phyloP scores from a whole-genome alignment of 2,113 vertebrate species.

The Ia io region DNA sequence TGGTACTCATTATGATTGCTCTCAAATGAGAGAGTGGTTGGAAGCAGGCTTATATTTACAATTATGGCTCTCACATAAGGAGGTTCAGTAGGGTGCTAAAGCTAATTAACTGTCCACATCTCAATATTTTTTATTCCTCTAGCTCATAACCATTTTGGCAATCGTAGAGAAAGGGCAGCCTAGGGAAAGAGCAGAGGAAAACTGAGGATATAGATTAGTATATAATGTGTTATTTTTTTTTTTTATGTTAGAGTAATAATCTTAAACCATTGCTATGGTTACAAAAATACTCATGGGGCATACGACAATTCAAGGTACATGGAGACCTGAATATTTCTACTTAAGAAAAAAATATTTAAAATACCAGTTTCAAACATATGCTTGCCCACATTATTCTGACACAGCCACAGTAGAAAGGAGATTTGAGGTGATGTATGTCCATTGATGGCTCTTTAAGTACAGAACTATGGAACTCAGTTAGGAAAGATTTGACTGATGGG shows the following conservation, averaged over 20 bases:
- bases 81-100: slow-evolving; percentile 64
- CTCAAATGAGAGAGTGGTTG: slow-evolving; percentile 58
- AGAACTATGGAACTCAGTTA: background rate
- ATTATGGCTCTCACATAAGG: slow-evolving; percentile 56
- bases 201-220: background rate
- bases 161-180: background rate
- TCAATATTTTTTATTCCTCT: slow-evolving; percentile 49
- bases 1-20: slow-evolving; percentile 57
- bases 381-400: background rate
- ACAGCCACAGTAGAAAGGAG: background rate
- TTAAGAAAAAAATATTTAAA: background rate
- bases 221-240: background rate
- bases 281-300: background rate
- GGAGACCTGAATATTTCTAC: background rate
- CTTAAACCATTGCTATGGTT: background rate
- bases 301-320: background rate
- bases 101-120: slow-evolving; percentile 66
- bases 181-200: background rate
- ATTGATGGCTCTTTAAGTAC: background rate
- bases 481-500: background rate
- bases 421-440: background rate
- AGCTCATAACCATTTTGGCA: slow-evolving; percentile 16
- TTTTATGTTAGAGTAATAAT: background rate
- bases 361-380: background rate
- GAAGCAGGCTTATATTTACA: slow-evolving; percentile 71